Conservation (phyloP, 2,113 vertebrate genomes). For the Calidris pugnax region DNA sequence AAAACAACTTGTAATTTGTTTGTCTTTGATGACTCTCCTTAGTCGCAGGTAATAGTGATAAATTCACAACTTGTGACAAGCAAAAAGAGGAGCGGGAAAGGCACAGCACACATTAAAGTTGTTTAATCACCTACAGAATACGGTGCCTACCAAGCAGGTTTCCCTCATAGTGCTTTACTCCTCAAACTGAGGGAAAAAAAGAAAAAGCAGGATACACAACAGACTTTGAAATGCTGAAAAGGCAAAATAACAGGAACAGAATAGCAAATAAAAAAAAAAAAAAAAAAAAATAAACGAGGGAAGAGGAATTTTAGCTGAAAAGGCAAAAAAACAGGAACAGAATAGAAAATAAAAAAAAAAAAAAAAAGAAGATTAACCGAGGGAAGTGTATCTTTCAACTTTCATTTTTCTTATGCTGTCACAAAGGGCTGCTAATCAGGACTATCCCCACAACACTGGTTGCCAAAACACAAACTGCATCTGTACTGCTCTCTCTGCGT, state of each 20-base stretch:
- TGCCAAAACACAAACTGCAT: background rate
- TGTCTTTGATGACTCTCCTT: slow-evolving; percentile 33
- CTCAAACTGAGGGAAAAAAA: background rate
- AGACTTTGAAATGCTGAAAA: background rate
- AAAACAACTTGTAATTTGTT: slow-evolving; percentile 42
- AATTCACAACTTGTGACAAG: slow-evolving; percentile 39
- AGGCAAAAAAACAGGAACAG: background rate
- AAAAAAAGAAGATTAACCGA: background rate
- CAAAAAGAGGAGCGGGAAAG: background rate
- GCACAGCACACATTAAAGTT: background rate
- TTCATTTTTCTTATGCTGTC: background rate
- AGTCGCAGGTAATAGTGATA: slow-evolving; percentile 16
- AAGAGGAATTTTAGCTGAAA: too few species aligned
- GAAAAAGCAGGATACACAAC: background rate
- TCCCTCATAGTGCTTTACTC: background rate
- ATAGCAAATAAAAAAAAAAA: background rate
- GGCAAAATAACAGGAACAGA: background rate
- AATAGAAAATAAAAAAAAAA: background rate
- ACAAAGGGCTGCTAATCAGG: background rate
- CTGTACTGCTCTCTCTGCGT: background rate
- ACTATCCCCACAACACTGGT: background rate
- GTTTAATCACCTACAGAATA: background rate
- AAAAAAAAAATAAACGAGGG: background rate
- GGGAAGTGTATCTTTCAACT: background rate
- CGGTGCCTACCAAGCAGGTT: background rate